Evolutionary conservation across 2,888 invertebrate species (phyloP).

Genomic region (Leptura quadrifasciata): DNA sequence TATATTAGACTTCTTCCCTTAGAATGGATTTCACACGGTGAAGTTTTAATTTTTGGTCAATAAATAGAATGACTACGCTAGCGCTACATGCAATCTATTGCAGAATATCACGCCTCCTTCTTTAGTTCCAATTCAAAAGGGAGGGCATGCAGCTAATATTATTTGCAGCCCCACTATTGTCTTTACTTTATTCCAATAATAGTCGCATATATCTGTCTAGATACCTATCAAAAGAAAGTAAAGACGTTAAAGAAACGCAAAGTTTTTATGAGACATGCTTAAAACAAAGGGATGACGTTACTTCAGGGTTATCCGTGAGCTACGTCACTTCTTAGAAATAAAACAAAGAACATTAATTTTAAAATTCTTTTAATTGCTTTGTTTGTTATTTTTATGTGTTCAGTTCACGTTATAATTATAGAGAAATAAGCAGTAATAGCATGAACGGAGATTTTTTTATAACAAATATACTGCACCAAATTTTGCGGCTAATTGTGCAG

Average conservation of each 20-base stretch:
- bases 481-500: background rate
- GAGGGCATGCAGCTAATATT: conserved; percentile 3
- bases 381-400: conserved; percentile 31
- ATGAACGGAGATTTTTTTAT: background rate
- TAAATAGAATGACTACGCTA: too few relatives aligned
- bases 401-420: conserved; percentile 30
- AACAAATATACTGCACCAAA: background rate
- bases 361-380: conserved; percentile 35
- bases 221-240: conserved; percentile 8
- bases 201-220: conserved; percentile 1
- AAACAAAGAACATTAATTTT: conserved; percentile 39
- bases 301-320: conserved; percentile 37
- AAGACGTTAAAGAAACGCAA: background rate
- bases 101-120: background rate
- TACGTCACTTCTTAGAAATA: conserved; percentile 32
- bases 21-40: too few relatives aligned
- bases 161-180: conserved; percentile 8
- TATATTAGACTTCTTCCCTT: too few relatives aligned
- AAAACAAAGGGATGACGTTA: conserved; percentile 39
- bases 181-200: conserved; percentile 14
- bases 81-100: too few relatives aligned
- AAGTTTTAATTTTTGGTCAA: too few relatives aligned
- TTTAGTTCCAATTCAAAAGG: conserved; percentile 9
- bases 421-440: background rate
- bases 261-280: conserved; percentile 26